A percentile compares a stretch with the other conserved stretches of the same genome.
phyloP scores from a whole-genome alignment of 1,140 invertebrate species.

The Macrobrachium rosenbergii region DNA sequence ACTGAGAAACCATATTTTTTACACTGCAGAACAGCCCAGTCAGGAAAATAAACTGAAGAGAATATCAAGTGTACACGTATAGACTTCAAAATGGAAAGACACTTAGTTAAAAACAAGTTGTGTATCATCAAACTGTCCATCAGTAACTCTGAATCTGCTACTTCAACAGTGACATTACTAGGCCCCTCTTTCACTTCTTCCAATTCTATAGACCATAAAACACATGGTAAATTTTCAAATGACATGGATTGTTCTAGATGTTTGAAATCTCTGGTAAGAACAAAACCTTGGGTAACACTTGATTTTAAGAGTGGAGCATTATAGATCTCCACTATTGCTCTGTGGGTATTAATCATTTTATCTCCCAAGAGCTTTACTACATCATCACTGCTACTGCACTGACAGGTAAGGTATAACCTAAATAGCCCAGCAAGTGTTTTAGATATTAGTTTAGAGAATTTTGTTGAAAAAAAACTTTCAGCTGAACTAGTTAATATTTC shows the following conservation, averaged over 20 bases:
- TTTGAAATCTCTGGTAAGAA: slow-evolving; percentile 40
- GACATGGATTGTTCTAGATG: slow-evolving; percentile 37
- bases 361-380: slow-evolving; percentile 34
- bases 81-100: slow-evolving; percentile 15
- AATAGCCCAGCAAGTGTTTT: slow-evolving; percentile 49
- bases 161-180: slow-evolving; percentile 25
- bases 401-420: slow-evolving; percentile 30
- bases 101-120: slow-evolving; percentile 1
- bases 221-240: slow-evolving; percentile 33
- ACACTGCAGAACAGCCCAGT: slow-evolving; percentile 52
- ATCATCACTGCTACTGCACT: slow-evolving; percentile 48
- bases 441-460: slow-evolving; percentile 53
- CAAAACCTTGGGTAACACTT: slow-evolving; percentile 41
- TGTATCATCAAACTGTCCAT: slow-evolving; percentile 35
- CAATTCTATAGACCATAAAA: slow-evolving; percentile 43
- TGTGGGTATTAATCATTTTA: slow-evolving; percentile 30
- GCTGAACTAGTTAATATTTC: slow-evolving; percentile 31
- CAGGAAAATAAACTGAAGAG: slow-evolving; percentile 49
- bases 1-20: slow-evolving; percentile 45
- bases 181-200: slow-evolving; percentile 36
- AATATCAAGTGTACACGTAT: slow-evolving; percentile 36
- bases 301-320: slow-evolving; percentile 46
- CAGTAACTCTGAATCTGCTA: neutral
- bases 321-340: slow-evolving; percentile 43
- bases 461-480: slow-evolving; percentile 43